Evolutionary conservation across 2,888 invertebrate species (phyloP).

Genomic region (Dryococelus australis): DNA sequence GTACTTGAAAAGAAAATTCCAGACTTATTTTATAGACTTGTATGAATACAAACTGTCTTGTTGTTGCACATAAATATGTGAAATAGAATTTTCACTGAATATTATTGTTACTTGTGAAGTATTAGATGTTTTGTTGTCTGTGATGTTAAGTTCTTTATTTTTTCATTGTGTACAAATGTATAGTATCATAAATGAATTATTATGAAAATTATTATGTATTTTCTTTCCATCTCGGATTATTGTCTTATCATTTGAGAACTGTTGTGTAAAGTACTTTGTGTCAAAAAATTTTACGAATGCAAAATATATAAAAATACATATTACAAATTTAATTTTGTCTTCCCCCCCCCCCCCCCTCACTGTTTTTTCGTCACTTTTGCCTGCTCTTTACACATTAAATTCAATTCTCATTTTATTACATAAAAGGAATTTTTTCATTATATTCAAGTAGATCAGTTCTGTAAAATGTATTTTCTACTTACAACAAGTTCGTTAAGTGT

Average conservation of each 20-base stretch:
- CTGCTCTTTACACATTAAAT: no score
- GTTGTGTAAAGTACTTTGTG: slow-evolving; percentile 11
- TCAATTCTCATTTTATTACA: no score
- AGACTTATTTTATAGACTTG: not conserved
- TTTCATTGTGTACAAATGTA: slow-evolving; percentile 42
- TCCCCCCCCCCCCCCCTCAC: no score
- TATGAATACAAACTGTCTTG: not conserved
- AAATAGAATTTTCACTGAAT: slow-evolving; percentile 16
- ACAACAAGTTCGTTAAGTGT: no score
- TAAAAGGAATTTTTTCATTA: no score
- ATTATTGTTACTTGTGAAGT: slow-evolving; percentile 36
- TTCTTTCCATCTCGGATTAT: not conserved
- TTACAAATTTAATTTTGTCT: not conserved
- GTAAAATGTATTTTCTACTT: no score
- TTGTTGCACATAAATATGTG: slow-evolving; percentile 6
- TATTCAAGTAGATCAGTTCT: no score
- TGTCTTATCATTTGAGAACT: slow-evolving; percentile 16
- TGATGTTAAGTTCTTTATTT: slow-evolving; percentile 42
- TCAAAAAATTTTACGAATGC: not conserved
- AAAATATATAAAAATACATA: slow-evolving; percentile 16
- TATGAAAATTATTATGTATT: slow-evolving; percentile 4
- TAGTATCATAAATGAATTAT: slow-evolving; percentile 36
- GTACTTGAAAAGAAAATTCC: not conserved
- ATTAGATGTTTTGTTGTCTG: slow-evolving; percentile 43
- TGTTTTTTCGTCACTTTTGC: no score